Evolutionary conservation across 2,888 invertebrate genomes (phyloP).

Genomic region (Sinhomidia bicolor): DNA sequence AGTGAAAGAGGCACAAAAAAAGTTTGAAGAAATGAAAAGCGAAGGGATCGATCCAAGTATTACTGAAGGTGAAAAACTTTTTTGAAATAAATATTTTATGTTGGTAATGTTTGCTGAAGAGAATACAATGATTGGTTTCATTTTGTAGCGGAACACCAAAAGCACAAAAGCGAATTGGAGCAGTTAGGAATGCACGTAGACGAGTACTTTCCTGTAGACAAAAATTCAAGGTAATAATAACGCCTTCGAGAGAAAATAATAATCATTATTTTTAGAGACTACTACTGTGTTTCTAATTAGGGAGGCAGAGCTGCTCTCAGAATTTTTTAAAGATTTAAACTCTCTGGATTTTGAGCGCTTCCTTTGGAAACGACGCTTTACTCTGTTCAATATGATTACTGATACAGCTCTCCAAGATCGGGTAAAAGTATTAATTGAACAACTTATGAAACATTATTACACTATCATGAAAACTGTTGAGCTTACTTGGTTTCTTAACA

Average conservation of each 20-base stretch:
- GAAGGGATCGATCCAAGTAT: slow-evolving; percentile 53
- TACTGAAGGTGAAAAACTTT: slow-evolving; percentile 45
- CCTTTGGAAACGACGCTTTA: slow-evolving; percentile 74
- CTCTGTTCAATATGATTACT: slow-evolving; percentile 57
- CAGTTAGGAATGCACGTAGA: slow-evolving; percentile 71
- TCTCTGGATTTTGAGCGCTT: slow-evolving; percentile 77
- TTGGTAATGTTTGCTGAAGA: no score
- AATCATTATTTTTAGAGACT: no score
- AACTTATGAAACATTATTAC: not conserved
- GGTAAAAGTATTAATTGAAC: slow-evolving; percentile 24
- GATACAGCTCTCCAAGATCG: slow-evolving; percentile 55
- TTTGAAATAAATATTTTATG: not conserved
- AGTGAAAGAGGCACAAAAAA: slow-evolving; percentile 63
- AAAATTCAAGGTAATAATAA: slow-evolving; percentile 66
- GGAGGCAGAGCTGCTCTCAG: slow-evolving; percentile 69
- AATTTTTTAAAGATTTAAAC: slow-evolving; percentile 76
- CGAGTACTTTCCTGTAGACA: slow-evolving; percentile 74
- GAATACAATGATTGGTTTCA: not conserved
- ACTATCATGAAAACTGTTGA: not conserved
- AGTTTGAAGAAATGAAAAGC: slow-evolving; percentile 64
- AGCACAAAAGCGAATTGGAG: slow-evolving; percentile 38
- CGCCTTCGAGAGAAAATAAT: no score
- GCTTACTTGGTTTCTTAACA: no score
- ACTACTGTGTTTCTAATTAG: no score
- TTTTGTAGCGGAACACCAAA: slow-evolving; percentile 59